These are phyloP conservation scores for Drosophila nr. medialis DNA, from an alignment of 2,888 invertebrate genomes.

Conservation along the genomic window DNA sequence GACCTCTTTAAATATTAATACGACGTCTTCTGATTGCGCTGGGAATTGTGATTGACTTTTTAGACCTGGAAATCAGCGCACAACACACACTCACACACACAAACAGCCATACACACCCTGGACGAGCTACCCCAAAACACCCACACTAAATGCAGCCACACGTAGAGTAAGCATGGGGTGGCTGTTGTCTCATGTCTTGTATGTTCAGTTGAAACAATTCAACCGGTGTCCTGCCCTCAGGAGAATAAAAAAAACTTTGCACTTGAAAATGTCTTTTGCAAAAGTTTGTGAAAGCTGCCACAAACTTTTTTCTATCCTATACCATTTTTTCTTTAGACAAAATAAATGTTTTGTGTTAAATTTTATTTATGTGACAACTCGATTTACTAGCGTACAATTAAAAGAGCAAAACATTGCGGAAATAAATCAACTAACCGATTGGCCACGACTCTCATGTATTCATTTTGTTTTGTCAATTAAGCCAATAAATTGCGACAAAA, in stretches of 20 bases:
- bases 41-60: constrained; percentile 84
- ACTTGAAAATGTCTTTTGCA: constrained; percentile 70
- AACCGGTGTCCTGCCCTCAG: constrained; percentile 55
- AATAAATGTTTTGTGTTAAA: constrained; percentile 38
- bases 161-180: background rate
- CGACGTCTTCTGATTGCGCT: constrained; percentile 82
- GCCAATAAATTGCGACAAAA: constrained; percentile 39
- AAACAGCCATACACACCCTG: constrained; percentile 27
- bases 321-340: constrained; percentile 20
- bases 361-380: constrained; percentile 59
- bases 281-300: constrained; percentile 59
- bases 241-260: constrained; percentile 65
- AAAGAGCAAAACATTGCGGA: constrained; percentile 35
- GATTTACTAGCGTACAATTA: constrained; percentile 55
- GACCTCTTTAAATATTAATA: constrained; percentile 84
- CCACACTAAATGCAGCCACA: constrained; percentile 45
- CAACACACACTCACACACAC: constrained; percentile 20
- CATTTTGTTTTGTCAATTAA: constrained; percentile 65
- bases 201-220: constrained; percentile 51
- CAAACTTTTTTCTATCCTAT: constrained; percentile 28
- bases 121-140: constrained; percentile 25
- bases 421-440: constrained; percentile 30
- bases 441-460: constrained; percentile 39
- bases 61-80: constrained; percentile 57
- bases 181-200: constrained; percentile 4